Base-by-base conservation (phyloP, 2,113 vertebrate species). In the Pachyramphus minor region DNA sequence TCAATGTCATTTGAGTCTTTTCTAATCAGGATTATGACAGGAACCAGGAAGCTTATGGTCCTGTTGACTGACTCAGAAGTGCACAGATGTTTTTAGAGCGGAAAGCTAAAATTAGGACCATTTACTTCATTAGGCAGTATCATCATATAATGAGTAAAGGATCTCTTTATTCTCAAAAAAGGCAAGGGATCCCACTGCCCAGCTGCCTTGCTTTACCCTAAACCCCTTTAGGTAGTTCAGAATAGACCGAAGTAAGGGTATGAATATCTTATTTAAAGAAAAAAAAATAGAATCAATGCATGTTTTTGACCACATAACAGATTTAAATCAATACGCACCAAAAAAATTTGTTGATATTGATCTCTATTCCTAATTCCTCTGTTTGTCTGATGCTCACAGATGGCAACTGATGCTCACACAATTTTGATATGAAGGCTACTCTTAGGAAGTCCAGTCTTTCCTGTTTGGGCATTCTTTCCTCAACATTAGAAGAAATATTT, bases 71-170 rank as follows among this genome's bases (percentile, higher is more conserved):
- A 93, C 64, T 91, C 93, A 89, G 72, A 96, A 96, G 45, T 63
- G 47, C 81, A 67, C 93, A 95, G 95, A 94, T 94, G 87, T 87
- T 96, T 89, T 72, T 52, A 67, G 81, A 95, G 74, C 2, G 35
- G 89, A 83, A 94, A 91, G 39, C 64, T 93, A 94, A 96, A 96
- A 87, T 96, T 89, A 95, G 62, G 56, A 71, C 27, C 33, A 49
- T 91, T 94, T 94, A 63, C 64, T 89, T 82, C 45, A 78, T 84
- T 63, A 89, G 19, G 25, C 7, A 1, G 27, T 55, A 67, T 78
- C 63, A 89, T 87, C 47, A 75, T 63, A 47, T 62, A 66, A 80
- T 33, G 42, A 80, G 16, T 22, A 87, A 24, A 93, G 58, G n/a
- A 78, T 59, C 56, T 90, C 72, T 95, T 76, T 90, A 77, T 56